Base-by-base conservation (phyloP, 2,888 invertebrate genomes). In the Pinctada fucata region DNA sequence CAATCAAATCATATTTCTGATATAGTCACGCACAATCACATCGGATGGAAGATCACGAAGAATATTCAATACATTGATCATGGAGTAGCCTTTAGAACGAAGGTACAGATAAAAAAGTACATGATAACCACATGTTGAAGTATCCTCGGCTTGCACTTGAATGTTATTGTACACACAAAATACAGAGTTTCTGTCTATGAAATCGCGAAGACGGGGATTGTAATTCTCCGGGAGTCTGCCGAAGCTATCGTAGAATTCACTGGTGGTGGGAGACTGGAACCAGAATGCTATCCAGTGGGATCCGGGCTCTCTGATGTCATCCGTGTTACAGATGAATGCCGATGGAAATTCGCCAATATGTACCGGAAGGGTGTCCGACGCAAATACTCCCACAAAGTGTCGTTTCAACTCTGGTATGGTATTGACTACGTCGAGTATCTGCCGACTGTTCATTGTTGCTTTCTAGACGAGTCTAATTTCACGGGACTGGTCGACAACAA, bases 171-270 rank as follows among this genome's bases (percentile, higher is more conserved):
- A n/a, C n/a, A n/a, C n/a, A n/a, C n/a, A n/a, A n/a, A n/a, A n/a
- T n/a, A n/a, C n/a, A n/a, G n/a, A n/a, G n/a, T n/a, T n/a, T n/a
- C n/a, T n/a, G n/a, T n/a, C n/a, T n/a, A n/a, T n/a, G n/a, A n/a
- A n/a, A n/a, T n/a, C n/a, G n/a, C n/a, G n/a, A n/a, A n/a, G n/a
- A n/a, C n/a, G n/a, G n/a, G n/a, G n/a, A n/a, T n/a, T n/a, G n/a
- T n/a, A n/a, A n/a, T n/a, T n/a, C n/a, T 77, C 48, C 64, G 77
- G 77, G 45, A 72, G n/a, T 8, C 52, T 71, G 45, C 72, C 72
- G 10, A 72, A 72, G 52, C 77, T 77, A 63, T 77, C 72, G 48
- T 67, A 72, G 51, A 63, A 77, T 66, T 77, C 77, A n/a, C 49
- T 45, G 5, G 66, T 66, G 10, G 58, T 49, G 8, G 47, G 51